phyloP scores from a whole-genome alignment of 2,113 vertebrate species.

The Numida meleagris region DNA sequence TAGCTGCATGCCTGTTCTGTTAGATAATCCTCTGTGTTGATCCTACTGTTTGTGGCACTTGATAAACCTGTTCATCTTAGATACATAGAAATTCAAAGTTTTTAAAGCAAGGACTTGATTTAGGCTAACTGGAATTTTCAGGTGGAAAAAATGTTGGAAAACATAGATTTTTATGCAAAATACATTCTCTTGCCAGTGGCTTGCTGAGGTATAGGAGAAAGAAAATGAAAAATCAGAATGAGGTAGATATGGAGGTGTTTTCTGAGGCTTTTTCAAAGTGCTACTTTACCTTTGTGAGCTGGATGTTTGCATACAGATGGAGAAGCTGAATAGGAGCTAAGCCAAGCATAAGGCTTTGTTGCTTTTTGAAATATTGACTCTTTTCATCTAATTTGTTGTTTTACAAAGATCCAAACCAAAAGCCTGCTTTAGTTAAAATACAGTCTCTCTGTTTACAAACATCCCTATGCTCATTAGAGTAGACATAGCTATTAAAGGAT shows the following conservation, averaged over 20 bases:
- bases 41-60: background rate
- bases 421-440: background rate
- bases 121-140: background rate
- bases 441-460: background rate
- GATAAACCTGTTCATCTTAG: background rate
- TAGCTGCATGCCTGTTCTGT: background rate
- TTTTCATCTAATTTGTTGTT: background rate
- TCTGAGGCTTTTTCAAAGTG: background rate
- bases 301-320: background rate
- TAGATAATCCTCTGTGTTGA: background rate
- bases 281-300: background rate
- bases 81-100: background rate
- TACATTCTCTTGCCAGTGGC: background rate
- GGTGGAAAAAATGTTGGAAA: background rate
- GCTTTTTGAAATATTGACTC: background rate
- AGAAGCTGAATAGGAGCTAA: background rate
- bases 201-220: background rate
- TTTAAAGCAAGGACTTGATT: background rate
- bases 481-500: background rate
- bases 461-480: rapidly evolving
- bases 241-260: background rate
- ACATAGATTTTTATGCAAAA: background rate
- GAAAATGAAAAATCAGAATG: background rate
- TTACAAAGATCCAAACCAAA: background rate
- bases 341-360: background rate